Evolutionary conservation across 2,888 invertebrate species (phyloP).

Genomic region (Polydrusus tereticollis): DNA sequence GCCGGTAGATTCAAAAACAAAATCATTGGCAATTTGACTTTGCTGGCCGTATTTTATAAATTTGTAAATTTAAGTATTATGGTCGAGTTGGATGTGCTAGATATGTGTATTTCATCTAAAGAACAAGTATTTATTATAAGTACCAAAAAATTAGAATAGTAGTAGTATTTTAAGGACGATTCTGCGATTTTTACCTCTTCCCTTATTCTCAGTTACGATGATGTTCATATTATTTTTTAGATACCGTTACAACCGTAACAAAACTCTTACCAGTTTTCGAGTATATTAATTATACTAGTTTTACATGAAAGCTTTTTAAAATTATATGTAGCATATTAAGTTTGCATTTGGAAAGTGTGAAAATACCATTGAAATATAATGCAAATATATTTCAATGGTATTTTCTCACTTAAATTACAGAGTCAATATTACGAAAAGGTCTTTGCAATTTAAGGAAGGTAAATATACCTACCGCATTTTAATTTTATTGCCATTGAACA

Average conservation of each 20-base stretch:
- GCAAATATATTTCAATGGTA: too few species aligned
- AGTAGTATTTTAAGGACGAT: conserved; percentile 5
- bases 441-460: too few species aligned
- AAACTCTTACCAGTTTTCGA: neutral
- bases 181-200: neutral
- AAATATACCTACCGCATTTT: too few species aligned
- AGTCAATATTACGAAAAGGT: too few species aligned
- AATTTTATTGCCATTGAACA: too few species aligned
- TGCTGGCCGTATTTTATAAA: conserved; percentile 13
- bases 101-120: conserved; percentile 3
- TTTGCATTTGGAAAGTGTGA: too few species aligned
- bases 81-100: conserved; percentile 39
- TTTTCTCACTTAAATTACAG: too few species aligned
- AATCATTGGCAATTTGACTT: conserved; percentile 4
- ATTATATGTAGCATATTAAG: too few species aligned
- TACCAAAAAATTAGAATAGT: neutral
- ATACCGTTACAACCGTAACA: neutral
- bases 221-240: neutral
- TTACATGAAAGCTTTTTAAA: too few species aligned
- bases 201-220: neutral
- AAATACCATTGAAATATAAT: too few species aligned
- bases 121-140: neutral
- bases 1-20: conserved; percentile 17
- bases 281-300: too few species aligned
- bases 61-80: neutral